Evolutionary conservation across 2,797 vertebrate species (phyloP).

Genomic region (Coilia nasus): DNA sequence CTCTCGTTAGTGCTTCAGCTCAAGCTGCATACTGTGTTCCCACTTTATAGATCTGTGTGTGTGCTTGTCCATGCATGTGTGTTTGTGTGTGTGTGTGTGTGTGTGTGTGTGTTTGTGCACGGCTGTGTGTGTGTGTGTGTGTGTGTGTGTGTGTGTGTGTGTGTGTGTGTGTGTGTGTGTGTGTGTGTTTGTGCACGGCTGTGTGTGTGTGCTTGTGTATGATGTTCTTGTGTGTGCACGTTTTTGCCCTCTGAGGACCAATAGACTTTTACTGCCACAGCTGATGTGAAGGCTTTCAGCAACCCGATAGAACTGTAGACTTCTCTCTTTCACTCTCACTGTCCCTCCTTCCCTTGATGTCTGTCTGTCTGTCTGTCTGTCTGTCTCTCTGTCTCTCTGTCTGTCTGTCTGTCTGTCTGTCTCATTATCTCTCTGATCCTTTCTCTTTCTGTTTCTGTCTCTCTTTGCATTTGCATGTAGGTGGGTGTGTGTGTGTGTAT

Average conservation of each 20-base stretch:
- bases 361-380: slow-evolving; percentile 16
- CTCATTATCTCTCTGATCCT: background rate
- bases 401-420: background rate
- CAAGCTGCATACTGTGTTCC: too few species aligned
- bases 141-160: background rate
- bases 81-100: background rate
- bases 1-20: too few species aligned
- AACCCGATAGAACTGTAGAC: background rate
- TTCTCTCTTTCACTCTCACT: slow-evolving; percentile 18
- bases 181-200: background rate
- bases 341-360: background rate
- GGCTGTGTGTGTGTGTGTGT: slow-evolving; percentile 3
- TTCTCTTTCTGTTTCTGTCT: background rate
- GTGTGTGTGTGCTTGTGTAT: background rate
- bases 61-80: background rate
- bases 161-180: background rate
- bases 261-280: slow-evolving; percentile 11
- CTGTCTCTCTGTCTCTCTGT: slow-evolving; percentile 20
- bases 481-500: too few species aligned
- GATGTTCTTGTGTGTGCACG: background rate
- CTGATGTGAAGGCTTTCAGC: background rate
- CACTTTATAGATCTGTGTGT: background rate
- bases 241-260: slow-evolving; percentile 16
- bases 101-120: background rate
- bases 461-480: too few species aligned